These are phyloP conservation scores for Halictus quadricinctus DNA, from an alignment of 2,888 invertebrate species.

Conservation along the genomic window DNA sequence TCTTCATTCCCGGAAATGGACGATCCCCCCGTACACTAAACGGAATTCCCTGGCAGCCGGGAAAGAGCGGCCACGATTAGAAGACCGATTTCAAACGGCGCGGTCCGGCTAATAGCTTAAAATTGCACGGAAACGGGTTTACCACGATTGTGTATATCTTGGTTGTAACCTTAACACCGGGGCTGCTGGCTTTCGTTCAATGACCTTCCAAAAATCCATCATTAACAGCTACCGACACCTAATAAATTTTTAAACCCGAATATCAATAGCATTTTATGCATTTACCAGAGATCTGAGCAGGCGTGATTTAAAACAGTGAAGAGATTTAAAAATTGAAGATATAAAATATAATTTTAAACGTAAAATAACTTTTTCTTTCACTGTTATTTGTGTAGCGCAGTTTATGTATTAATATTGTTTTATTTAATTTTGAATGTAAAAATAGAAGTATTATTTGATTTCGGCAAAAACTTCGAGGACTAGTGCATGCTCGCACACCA, in stretches of 20 bases:
- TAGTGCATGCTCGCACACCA: no score
- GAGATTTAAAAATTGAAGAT: no score
- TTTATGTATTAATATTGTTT: no score
- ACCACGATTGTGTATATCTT: conserved; percentile 2
- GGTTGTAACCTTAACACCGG: neutral
- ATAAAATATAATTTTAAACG: no score
- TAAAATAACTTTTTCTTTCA: no score
- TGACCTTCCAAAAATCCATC: neutral
- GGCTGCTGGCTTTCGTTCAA: neutral
- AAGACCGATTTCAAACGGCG: conserved; percentile 16
- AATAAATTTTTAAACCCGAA: neutral
- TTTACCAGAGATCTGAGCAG: no score
- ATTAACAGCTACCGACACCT: neutral
- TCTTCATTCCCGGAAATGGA: conserved; percentile 38
- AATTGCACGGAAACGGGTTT: conserved; percentile 14
- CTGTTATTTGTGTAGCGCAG: no score
- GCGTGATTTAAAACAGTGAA: no score
- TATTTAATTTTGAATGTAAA: no score
- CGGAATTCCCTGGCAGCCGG: neutral
- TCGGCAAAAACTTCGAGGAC: no score
- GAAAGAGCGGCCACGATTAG: conserved; percentile 8
- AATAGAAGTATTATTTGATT: no score
- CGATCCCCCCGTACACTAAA: conserved; percentile 16
- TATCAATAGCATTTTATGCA: no score
- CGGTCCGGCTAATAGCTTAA: neutral